Percentiles rank a stretch among this genome's conserved stretches.
Evolutionary conservation across 2,797 vertebrate genomes (phyloP).

Genomic region (Acrocephalus scirpaceus): DNA sequence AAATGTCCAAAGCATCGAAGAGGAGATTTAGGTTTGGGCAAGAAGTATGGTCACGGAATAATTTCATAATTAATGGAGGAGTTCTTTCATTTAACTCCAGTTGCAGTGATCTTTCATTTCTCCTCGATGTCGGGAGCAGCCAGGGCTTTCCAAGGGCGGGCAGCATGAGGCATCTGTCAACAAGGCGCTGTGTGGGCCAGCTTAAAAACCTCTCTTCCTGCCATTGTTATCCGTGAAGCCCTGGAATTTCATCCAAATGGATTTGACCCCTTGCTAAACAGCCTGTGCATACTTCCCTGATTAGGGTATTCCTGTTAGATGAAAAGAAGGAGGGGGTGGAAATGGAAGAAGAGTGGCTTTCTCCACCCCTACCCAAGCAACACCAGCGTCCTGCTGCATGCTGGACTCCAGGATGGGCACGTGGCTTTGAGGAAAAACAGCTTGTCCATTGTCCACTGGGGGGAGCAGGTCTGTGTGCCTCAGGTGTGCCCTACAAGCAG

Average conservation of each 20-base stretch:
- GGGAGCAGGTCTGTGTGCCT: not conserved
- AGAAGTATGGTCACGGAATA: not conserved
- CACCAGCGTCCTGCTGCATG: not conserved
- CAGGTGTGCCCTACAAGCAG: not conserved
- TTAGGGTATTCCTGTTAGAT: conserved; percentile 75
- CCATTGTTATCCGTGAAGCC: conserved; percentile 71
- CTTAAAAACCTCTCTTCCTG: conserved; percentile 74
- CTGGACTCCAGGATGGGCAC: not conserved
- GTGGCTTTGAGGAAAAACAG: not conserved
- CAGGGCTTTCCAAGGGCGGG: conserved; percentile 58
- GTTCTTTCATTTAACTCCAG: conserved; percentile 46
- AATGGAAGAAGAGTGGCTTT: not conserved
- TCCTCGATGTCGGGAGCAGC: conserved; percentile 42
- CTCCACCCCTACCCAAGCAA: not conserved
- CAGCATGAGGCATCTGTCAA: conserved; percentile 58
- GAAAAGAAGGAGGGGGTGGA: not conserved
- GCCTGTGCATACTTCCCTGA: conserved; percentile 71
- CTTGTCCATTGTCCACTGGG: not conserved
- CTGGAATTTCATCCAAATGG: conserved; percentile 80
- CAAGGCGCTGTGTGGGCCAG: conserved; percentile 35
- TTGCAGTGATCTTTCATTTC: conserved; percentile 9
- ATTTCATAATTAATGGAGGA: not conserved
- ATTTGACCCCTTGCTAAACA: conserved; percentile 77
- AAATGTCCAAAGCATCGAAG: not conserved
- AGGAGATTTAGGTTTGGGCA: not conserved